Percentiles rank a stretch among this genome's conserved stretches.
Conservation (phyloP, 2,797 vertebrate genomes). For the Astyanax mexicanus region DNA sequence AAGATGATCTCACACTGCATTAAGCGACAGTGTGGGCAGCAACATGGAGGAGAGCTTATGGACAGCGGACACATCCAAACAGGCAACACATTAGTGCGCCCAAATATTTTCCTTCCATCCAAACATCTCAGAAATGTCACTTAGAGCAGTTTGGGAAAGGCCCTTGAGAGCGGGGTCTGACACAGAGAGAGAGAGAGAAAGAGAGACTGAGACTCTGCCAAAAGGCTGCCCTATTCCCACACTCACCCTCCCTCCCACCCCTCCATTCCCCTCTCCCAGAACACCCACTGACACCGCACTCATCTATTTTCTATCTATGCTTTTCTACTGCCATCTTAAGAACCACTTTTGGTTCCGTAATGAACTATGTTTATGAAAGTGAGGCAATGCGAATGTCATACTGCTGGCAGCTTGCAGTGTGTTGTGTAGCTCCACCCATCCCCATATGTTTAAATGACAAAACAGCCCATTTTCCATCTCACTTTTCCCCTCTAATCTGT, state of each 20-base stretch:
- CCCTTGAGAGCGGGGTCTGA: conserved; percentile 74
- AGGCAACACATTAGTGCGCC: conserved; percentile 64
- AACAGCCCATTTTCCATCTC: no score
- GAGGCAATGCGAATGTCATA: no score
- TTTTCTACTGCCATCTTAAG: neutral
- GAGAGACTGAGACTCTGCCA: conserved; percentile 50
- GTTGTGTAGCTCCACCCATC: no score
- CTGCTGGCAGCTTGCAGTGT: no score
- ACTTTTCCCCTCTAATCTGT: no score
- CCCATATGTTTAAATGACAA: no score
- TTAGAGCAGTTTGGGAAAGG: conserved; percentile 74
- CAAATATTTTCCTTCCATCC: conserved; percentile 75
- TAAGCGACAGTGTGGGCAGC: neutral
- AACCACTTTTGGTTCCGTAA: no score
- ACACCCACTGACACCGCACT: conserved; percentile 58
- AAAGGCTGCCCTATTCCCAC: conserved; percentile 82
- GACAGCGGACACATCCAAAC: conserved; percentile 54
- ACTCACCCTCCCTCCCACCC: conserved; percentile 63
- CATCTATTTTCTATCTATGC: neutral
- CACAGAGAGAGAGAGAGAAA: conserved; percentile 48
- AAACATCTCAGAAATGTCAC: conserved; percentile 82
- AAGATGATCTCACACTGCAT: conserved; percentile 33
- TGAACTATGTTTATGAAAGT: no score
- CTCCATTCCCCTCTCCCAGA: conserved; percentile 63
- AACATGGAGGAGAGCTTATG: conserved; percentile 5